Base-by-base conservation (phyloP, 2,797 vertebrate species). In the Harpagifer antarcticus region DNA sequence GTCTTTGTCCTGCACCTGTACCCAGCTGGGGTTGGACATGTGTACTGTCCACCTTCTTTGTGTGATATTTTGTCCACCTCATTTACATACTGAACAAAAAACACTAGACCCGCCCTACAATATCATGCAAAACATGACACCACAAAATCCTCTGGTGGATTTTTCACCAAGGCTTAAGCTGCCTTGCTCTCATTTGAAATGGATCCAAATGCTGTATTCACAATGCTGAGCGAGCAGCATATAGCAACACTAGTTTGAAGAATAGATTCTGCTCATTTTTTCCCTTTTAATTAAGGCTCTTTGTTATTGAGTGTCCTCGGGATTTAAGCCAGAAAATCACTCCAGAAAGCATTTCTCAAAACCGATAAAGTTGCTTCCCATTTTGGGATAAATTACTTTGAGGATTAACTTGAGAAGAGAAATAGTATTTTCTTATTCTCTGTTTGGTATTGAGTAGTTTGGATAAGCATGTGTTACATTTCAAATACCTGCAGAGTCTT, bases 201-300 rank as follows among this genome's bases (percentile, higher is more conserved):
- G 65, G 14, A 50, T 58, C 19, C 50, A 60, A 56, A 43, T 37
- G 10, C 55, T 17, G 48, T 17, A 14, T 13, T 60, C 42, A 19
- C 61, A 59, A 42, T 59, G n/a, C 48, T 49, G 27, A 62, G 47
- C 45, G 47, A 9, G 64, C 69, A 9, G 23, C 1, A 20, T 37
- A 23, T n/a, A 44, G 47, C 12, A 62, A 40, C 47, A 17, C 53
- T 19, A n/a, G 5, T 61, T 27, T 40, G 23, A 47, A 68, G 50
- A 65, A 42, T 17, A 27, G 1, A 49, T 54, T 57, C 59, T 67
- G 47, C 63, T 44, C 23, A 5, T 54, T 13, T 71, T 63, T 61
- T 59, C 44, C 16, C 54, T 53, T 37, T 17, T 71, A 50, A 78
- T 76, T 52, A 61, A 61, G 19, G 20, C 66, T 61, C 50, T 53